Evolutionary conservation across 2,797 vertebrate genomes (phyloP).

Genomic region (Podarcis siculus): DNA sequence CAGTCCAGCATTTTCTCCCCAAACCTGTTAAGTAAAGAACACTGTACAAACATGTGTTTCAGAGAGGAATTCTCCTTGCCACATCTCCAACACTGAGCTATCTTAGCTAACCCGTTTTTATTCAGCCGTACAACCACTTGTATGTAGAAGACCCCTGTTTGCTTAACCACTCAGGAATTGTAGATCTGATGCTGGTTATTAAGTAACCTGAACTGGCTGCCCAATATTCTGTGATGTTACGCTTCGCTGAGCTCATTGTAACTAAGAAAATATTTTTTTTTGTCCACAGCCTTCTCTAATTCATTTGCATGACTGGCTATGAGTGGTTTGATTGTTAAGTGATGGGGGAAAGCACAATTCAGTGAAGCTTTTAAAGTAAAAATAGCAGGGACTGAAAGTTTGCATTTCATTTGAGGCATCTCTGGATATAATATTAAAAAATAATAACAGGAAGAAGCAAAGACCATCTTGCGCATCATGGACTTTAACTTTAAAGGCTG

Average conservation of each 20-base stretch:
- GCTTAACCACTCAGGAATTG: not conserved
- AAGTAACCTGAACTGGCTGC: conserved; percentile 11
- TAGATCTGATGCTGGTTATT: not conserved
- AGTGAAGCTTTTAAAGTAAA: not conserved
- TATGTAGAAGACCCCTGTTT: not conserved
- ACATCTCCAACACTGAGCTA: no score
- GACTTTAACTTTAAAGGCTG: not conserved
- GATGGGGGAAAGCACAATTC: not conserved
- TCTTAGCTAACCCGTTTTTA: no score
- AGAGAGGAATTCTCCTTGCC: no score
- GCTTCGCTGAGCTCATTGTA: not conserved
- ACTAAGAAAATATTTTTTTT: not conserved
- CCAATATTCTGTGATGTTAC: not conserved
- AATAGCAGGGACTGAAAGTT: not conserved
- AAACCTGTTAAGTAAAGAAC: no score
- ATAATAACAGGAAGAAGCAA: not conserved
- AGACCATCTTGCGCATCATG: not conserved
- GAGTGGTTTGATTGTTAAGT: not conserved
- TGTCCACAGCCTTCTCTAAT: not conserved
- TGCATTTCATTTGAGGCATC: not conserved
- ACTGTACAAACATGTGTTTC: no score
- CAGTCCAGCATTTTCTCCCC: no score
- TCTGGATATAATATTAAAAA: conserved; percentile 3
- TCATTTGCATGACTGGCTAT: not conserved
- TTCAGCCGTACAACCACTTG: not conserved